Evolutionary conservation across 1,140 invertebrate species (phyloP), one percentile per base, ranked within the genome.

Genomic region (Oscheius sp.): DNA sequence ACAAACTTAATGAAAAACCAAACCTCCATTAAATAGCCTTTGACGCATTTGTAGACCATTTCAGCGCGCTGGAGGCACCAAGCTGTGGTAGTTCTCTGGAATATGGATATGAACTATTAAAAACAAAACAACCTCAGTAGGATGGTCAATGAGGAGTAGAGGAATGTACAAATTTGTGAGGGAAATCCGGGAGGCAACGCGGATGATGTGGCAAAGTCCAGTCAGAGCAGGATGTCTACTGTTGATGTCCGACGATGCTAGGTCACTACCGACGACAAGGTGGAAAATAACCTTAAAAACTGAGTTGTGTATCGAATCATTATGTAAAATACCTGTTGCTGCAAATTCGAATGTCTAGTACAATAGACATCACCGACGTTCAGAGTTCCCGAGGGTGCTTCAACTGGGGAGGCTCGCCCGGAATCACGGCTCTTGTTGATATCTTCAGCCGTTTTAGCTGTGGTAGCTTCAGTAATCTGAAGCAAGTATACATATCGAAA

Each of bases 21-120:
- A 35, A 64, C 66, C 59, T 98, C 95, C 84, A 99, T 95, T 92
- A 98, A 94, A 85, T 97, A 98, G 0, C 95, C 95, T 88, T 99
- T 99, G 26, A 96, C 92, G 87, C 95, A 99, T 86, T 99, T 99
- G 80, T 95, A 93, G 69, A 97, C 91, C 74, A 98, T 86, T 86
- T 99, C 95, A 0, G 94, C 94, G 78, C 95, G 86, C 82, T 93
- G 92, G 77, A 93, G 89, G 85, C 94, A 97, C 95, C 95, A 97
- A n/a, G 90, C 90, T 42, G 94, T 91, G 2, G 93, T 97, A 92
- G 96, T 97, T 81, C 94, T 92, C 91, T 91, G 4, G 70, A 68
- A 52, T 20, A 34, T 52, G 28, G 18, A 36, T 28, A 15, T 70
- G n/a, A 18, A 18, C 20, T 28, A 68, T 15, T n/a, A 45, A n/a